These are phyloP conservation scores for Trogon melanurus DNA, from an alignment of 2,113 vertebrate genomes.

Conservation along the genomic window DNA sequence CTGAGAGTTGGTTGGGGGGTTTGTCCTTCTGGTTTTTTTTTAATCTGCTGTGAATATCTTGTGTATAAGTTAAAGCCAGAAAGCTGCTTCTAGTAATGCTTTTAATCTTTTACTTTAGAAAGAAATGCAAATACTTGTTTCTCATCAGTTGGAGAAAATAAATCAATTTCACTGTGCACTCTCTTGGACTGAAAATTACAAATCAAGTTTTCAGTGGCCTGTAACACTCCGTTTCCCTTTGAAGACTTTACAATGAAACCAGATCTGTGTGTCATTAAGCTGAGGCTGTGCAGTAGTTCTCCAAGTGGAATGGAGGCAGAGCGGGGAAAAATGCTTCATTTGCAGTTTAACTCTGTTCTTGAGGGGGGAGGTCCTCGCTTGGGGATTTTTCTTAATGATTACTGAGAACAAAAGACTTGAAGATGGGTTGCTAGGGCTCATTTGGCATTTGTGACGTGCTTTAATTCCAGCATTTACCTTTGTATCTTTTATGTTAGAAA, in stretches of 20 bases:
- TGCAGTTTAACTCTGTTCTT: background rate
- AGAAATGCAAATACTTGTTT: background rate
- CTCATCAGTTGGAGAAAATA: background rate
- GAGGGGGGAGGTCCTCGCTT: background rate
- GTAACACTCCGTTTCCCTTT: background rate
- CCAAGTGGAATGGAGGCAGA: background rate
- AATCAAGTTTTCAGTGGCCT: background rate
- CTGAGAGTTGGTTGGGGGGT: background rate
- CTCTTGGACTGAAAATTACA: background rate
- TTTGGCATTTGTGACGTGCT: background rate
- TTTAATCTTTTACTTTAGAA: background rate
- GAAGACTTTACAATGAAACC: conserved; percentile 9
- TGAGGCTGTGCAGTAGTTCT: background rate
- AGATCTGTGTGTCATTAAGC: background rate
- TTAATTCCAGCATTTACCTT: background rate
- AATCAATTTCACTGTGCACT: background rate
- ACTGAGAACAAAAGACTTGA: background rate
- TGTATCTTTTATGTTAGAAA: background rate
- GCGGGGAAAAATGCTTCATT: background rate
- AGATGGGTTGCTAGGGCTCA: background rate
- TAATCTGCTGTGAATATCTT: background rate
- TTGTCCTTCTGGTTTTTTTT: background rate
- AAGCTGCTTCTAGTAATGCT: background rate
- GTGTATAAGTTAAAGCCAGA: background rate
- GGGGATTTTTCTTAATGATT: background rate